Evolutionary conservation across 2,113 vertebrate species (phyloP).

Genomic region (Procavia capensis): DNA sequence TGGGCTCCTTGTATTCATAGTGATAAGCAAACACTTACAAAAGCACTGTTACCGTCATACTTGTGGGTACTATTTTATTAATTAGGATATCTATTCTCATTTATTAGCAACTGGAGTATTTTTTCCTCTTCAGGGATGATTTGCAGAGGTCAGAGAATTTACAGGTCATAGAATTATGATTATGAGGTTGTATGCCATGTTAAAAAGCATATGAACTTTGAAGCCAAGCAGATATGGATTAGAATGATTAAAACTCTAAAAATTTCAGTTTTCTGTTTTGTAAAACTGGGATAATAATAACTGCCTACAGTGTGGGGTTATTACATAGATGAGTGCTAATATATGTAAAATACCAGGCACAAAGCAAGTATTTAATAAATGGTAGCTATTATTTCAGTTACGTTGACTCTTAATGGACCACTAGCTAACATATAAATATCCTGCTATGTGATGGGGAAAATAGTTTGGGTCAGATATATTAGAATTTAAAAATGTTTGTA

Average conservation of each 20-base stretch:
- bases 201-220: background rate
- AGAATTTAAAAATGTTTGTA: background rate
- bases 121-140: background rate
- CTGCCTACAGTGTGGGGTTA: background rate
- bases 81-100: background rate
- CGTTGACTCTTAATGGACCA: background rate
- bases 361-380: background rate
- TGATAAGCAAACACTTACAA: background rate
- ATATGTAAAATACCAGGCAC: background rate
- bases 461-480: background rate
- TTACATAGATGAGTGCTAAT: background rate
- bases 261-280: background rate
- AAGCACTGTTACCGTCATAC: background rate
- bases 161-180: background rate
- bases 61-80: background rate
- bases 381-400: slow-evolving; percentile 10
- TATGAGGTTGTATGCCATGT: background rate
- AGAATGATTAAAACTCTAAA: background rate
- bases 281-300: background rate
- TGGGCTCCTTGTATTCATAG: no score
- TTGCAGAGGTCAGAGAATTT: slow-evolving; percentile 29
- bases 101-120: background rate
- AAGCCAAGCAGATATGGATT: background rate
- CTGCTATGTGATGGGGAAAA: background rate
- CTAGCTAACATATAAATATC: background rate